Base-by-base conservation (phyloP, 2,113 vertebrate species). In the Gadus chalcogrammus region DNA sequence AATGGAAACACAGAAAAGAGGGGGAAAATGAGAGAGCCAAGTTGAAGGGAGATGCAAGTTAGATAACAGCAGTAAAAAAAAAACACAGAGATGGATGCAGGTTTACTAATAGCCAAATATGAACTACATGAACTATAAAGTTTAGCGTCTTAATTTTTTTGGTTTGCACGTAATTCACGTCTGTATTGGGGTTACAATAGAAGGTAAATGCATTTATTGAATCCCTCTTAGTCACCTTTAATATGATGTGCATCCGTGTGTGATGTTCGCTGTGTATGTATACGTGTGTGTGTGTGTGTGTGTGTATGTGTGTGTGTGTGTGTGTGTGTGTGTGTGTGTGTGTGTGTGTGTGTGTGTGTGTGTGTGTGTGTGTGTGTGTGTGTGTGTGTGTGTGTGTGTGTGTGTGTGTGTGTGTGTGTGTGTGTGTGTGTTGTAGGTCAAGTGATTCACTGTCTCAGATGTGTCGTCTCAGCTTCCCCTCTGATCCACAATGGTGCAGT, bases 371-470 rank as follows among this genome's bases (percentile, higher is more conserved):
- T 3, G 9, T 48, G 42, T 48, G 13, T 48, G 42, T 9, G 2
- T 48, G 42, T 48, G 42, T 48, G 42, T 48, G 42, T 48, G 42
- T 48, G 42, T 48, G 42, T 48, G 42, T 48, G 42, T 42, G 38
- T 42, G 38, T 42, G 38, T 42, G 38, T 42, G 38, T 42, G 38
- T 42, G 38, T 42, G 38, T 42, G 38, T 42, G 38, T 42, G 38
- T 42, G 42, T 48, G 42, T 48, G 42, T 2, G 8, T 9, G 42
- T 48, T 5, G 5, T 48, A 12, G 42, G 55, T 17, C 55, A 58
- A 24, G 61, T 62, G 61, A 62, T 62, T 62, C 61, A 62, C 22
- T 27, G 61, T 62, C 20, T 62, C 61, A 62, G 22, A 62, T 62
- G 61, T 62, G 61, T 20, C 9, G 11, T 12, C 61, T 62, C 61